Base-by-base conservation (phyloP, 2,113 vertebrate genomes). In the Hippolais icterina region DNA sequence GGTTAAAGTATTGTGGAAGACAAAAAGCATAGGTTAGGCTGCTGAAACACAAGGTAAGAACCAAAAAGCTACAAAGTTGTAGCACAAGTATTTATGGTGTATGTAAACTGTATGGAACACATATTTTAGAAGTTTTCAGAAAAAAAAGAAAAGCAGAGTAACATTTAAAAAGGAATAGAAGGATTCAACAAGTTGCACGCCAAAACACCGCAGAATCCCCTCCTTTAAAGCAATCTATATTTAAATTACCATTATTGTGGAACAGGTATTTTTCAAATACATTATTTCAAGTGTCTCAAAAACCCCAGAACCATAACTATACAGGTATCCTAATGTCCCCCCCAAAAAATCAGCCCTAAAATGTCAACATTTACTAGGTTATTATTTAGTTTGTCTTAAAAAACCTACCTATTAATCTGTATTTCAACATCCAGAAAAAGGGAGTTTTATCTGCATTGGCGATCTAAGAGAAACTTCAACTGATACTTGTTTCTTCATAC, bases 391-490 rank as follows among this genome's bases (percentile, higher is more conserved):
- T 79, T 56, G 5, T 12, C 52, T 91, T 72, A 63, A 87, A 89
- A 89, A 91, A 8, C 14, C 60, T 66, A 63, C 47, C 39, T 83
- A 77, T 28, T 90, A 88, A 74, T 63, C 47, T 6, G 22, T 12
- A 31, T 94, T 96, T 86, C 93, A 88, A 93, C 92, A 89, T 23
- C 16, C 56, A 75, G 71, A 70, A 95, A 83, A 89, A 60, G 46
- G 28, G 33, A 94, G 56, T 23, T 89, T 89, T 95, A 97, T 89
- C 93, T 66, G 42, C 47, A 92, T 31, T 57, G 74, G 42, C 14
- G 20, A 96, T 90, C 89, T 81, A 71, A 89, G 72, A 96, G 53
- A 86, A 94, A 77, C 87, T 69, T 39, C 0, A 7, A 64, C 49
- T 90, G 63, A 76, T 68, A 91, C 52, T 59, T 64, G 41, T 86